Percentiles rank a stretch among this genome's conserved stretches.
Evolutionary conservation across 2,113 vertebrate genomes (phyloP).

Genomic region (cattle (Bos taurus)): ARS-UCD2.0 NC_037343.1:57902001-57902500

Average conservation of each 20-base stretch:
- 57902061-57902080: background rate
- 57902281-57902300: background rate
- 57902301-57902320: slow-evolving; percentile 11
- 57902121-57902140: background rate
- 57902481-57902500: background rate
- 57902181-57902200: background rate
- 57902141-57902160: background rate
- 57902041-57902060: background rate
- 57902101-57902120: background rate
- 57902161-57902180: slow-evolving; percentile 29
- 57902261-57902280: background rate
- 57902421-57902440: background rate
- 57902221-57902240: background rate
- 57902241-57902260: background rate
- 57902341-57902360: background rate
- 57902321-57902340: background rate
- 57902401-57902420: background rate
- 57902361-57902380: background rate
- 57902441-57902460: background rate
- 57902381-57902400: background rate
- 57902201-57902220: background rate
- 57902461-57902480: background rate
- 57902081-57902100: background rate
- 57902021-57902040: background rate
- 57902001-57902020: background rate